Percentiles rank a stretch among this genome's conserved stretches.
Conservation (phyloP, 92 coral and sea anemone genomes). For the Diadumene lineata region DNA sequence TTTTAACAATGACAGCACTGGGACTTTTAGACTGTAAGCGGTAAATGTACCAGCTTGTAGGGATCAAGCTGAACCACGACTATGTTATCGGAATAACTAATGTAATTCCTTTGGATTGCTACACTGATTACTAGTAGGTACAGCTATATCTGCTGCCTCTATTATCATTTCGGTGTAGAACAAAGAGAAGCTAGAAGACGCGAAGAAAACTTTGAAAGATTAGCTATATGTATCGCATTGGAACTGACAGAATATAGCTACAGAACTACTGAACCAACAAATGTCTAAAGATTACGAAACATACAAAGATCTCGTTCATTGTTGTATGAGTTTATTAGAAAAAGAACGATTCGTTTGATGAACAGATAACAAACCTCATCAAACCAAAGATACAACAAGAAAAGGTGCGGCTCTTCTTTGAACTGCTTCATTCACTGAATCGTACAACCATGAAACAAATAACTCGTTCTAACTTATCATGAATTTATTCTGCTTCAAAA, state of each 20-base stretch:
- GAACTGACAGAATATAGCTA: background rate
- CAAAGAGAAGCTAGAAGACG: background rate
- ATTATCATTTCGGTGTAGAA: background rate
- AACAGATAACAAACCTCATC: constrained; percentile 23
- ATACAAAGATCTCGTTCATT: background rate
- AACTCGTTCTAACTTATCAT: too few relatives aligned
- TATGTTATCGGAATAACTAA: too few relatives aligned
- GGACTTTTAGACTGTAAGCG: too few relatives aligned
- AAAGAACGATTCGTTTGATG: constrained; percentile 22
- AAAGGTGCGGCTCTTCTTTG: constrained; percentile 30
- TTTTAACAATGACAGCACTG: too few relatives aligned
- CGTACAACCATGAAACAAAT: background rate
- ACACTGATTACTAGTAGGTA: background rate
- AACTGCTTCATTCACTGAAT: background rate
- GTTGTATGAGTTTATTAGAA: constrained; percentile 2
- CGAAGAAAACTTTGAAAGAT: background rate
- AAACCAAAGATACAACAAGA: constrained; percentile 12
- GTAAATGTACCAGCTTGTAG: too few relatives aligned
- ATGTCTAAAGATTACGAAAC: background rate
- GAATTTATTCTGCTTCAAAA: background rate
- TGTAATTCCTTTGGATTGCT: too few relatives aligned
- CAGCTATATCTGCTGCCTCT: background rate
- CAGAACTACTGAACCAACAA: background rate
- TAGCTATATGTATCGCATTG: background rate
- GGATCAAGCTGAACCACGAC: too few relatives aligned